These are phyloP conservation scores for Nesidiocoris tenuis DNA, from an alignment of 2,888 invertebrate species.

Conservation along the genomic window DNA sequence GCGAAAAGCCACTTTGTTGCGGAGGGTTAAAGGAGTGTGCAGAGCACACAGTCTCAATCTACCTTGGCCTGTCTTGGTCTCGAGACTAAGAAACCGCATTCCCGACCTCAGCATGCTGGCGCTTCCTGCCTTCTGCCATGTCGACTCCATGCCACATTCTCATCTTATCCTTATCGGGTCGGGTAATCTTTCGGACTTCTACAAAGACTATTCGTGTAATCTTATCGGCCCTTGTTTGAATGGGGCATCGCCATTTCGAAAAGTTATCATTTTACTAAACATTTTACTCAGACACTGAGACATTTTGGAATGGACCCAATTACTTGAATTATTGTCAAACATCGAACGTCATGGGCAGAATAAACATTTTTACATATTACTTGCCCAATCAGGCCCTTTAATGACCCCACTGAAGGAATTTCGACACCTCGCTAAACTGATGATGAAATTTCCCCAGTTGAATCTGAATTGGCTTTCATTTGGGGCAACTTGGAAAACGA, in stretches of 20 bases:
- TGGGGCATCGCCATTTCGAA: too few species aligned
- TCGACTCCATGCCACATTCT: neutral
- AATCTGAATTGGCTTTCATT: neutral
- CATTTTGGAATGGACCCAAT: too few species aligned
- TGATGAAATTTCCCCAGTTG: neutral
- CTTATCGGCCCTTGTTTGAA: neutral
- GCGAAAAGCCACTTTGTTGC: constrained; percentile 1
- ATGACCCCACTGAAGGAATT: too few species aligned
- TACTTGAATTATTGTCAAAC: too few species aligned
- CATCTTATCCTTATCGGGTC: neutral
- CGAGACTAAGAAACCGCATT: neutral
- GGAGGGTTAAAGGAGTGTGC: neutral
- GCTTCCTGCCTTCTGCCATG: neutral
- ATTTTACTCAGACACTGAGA: too few species aligned
- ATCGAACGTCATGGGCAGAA: too few species aligned
- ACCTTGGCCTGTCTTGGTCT: neutral
- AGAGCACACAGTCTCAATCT: neutral
- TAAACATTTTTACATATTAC: too few species aligned
- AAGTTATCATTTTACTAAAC: too few species aligned
- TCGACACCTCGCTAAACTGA: too few species aligned
- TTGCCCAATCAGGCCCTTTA: too few species aligned
- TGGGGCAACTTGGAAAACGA: neutral
- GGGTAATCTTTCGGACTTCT: neutral
- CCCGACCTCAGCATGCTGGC: too few species aligned
- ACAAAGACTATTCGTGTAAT: neutral